These are phyloP conservation scores for Melipona beecheii DNA, from an alignment of 2,888 invertebrate genomes.

Conservation along the genomic window DNA sequence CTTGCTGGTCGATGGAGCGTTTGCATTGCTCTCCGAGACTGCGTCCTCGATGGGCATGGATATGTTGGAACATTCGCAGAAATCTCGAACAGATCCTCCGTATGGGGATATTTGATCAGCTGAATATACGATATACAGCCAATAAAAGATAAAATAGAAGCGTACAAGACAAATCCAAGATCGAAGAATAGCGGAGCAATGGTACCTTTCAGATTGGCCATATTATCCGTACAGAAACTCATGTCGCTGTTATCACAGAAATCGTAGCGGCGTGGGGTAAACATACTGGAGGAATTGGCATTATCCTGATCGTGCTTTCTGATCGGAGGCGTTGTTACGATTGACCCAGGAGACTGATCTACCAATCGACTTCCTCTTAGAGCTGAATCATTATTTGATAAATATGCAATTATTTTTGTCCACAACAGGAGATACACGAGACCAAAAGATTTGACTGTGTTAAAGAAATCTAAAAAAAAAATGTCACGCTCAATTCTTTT, in stretches of 20 bases:
- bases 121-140: neutral
- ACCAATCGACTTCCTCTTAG: neutral
- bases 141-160: neutral
- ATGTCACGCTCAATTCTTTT: neutral
- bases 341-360: neutral
- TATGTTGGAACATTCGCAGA: slow-evolving; percentile 30
- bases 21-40: neutral
- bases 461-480: neutral
- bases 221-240: slow-evolving; percentile 25
- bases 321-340: neutral
- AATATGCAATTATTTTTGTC: neutral
- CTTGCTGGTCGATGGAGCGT: neutral
- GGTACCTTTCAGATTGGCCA: slow-evolving; percentile 40
- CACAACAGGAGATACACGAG: neutral
- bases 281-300: slow-evolving; percentile 34
- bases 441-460: neutral
- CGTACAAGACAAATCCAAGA: neutral
- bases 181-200: no score
- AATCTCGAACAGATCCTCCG: slow-evolving; percentile 35
- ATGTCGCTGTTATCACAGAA: slow-evolving; percentile 31
- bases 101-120: slow-evolving; percentile 35
- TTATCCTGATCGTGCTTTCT: neutral
- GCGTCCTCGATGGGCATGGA: neutral
- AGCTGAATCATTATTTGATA: neutral
- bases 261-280: slow-evolving; percentile 35